Evolutionary conservation across 2,888 invertebrate species (phyloP).

Genomic region (Eudasyphora cyanicolor): DNA sequence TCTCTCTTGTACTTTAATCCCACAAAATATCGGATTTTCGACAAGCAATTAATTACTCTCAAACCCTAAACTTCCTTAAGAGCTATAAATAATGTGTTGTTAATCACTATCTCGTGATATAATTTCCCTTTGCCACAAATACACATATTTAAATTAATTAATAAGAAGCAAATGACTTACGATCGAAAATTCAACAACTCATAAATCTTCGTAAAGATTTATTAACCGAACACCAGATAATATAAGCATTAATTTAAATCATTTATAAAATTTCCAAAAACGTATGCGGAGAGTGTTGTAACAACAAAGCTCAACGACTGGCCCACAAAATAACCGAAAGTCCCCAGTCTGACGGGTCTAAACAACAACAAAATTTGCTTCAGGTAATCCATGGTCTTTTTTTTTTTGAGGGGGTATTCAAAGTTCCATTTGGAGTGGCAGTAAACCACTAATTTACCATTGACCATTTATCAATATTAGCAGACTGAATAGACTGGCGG

Average conservation of each 20-base stretch:
- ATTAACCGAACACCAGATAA: constrained; percentile 22
- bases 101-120: background rate
- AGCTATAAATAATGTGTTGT: too few relatives aligned
- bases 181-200: constrained; percentile 32
- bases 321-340: background rate
- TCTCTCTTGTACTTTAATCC: too few relatives aligned
- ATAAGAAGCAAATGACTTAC: background rate
- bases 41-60: too few relatives aligned
- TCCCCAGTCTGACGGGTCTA: background rate
- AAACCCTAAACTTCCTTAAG: too few relatives aligned
- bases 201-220: constrained; percentile 48
- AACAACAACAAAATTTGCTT: background rate
- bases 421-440: background rate
- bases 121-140: background rate
- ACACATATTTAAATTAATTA: constrained; percentile 3
- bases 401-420: background rate
- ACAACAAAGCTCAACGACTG: background rate
- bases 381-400: constrained; percentile 9
- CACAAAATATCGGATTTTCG: too few relatives aligned
- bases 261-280: constrained; percentile 18
- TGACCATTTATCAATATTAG: constrained; percentile 46
- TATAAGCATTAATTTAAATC: constrained; percentile 32
- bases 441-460: constrained; percentile 33
- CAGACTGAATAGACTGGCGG: constrained; percentile 3
- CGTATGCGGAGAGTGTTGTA: background rate